These are phyloP conservation scores for Trachelipus rathkii DNA, from an alignment of 1,140 invertebrate species.

Conservation along the genomic window DNA sequence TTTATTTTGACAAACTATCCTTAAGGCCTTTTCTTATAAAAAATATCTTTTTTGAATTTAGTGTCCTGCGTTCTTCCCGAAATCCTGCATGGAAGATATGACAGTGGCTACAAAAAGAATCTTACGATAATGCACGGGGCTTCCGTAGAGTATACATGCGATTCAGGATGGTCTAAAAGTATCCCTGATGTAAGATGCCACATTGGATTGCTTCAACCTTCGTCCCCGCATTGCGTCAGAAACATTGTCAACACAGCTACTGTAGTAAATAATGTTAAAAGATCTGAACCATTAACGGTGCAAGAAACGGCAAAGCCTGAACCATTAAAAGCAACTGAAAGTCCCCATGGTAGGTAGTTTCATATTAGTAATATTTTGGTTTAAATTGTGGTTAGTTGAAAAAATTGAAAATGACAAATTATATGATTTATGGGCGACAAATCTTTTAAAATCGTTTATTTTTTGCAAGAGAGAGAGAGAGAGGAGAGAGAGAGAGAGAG, in stretches of 20 bases:
- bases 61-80: slow-evolving; percentile 69
- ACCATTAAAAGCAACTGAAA: background rate
- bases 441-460: too few relatives aligned
- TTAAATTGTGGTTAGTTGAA: too few relatives aligned
- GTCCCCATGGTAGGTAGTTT: background rate
- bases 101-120: slow-evolving; percentile 68
- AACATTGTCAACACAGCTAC: slow-evolving; percentile 21
- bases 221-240: slow-evolving; percentile 55
- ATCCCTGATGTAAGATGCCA: slow-evolving; percentile 58
- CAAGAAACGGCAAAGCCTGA: slow-evolving; percentile 17
- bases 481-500: too few relatives aligned
- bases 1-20: background rate
- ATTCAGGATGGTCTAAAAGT: slow-evolving; percentile 34
- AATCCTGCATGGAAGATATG: slow-evolving; percentile 67
- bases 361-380: too few relatives aligned
- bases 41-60: slow-evolving; percentile 44
- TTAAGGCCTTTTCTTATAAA: background rate
- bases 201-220: slow-evolving; percentile 62
- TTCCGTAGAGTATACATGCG: slow-evolving; percentile 51
- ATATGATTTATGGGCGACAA: too few relatives aligned
- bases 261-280: slow-evolving; percentile 34
- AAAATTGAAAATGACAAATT: too few relatives aligned
- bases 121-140: slow-evolving; percentile 73
- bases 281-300: slow-evolving; percentile 29
- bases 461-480: too few relatives aligned